These are phyloP conservation scores for Nixonia krombeini DNA, from an alignment of 1,140 invertebrate species.

Conservation along the genomic window DNA sequence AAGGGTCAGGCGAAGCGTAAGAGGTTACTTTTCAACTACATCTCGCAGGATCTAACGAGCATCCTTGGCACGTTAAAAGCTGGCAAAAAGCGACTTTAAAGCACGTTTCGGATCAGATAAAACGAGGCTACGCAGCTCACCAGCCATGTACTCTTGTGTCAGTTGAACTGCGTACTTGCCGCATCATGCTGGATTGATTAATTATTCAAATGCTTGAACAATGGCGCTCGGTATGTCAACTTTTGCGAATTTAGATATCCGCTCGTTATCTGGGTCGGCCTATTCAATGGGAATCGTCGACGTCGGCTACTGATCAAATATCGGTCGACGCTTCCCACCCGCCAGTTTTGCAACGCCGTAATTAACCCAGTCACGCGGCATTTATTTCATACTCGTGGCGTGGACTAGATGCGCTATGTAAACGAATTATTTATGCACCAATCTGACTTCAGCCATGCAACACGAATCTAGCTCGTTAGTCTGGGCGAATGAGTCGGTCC, in stretches of 20 bases:
- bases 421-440: neutral
- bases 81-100: neutral
- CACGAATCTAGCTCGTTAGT: slow-evolving; percentile 1
- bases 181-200: slow-evolving; percentile 50
- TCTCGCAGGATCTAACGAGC: neutral
- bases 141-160: slow-evolving; percentile 29
- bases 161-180: slow-evolving; percentile 34
- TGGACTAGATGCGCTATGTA: too few relatives aligned
- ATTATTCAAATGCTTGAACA: slow-evolving; percentile 57
- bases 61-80: slow-evolving; percentile 1
- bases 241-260: slow-evolving; percentile 53
- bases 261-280: slow-evolving; percentile 37
- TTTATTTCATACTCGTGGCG: too few relatives aligned
- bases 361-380: too few relatives aligned
- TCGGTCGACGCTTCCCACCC: slow-evolving; percentile 34
- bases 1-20: too few relatives aligned
- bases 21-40: too few relatives aligned
- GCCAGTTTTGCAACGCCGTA: slow-evolving; percentile 21
- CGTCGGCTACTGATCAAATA: slow-evolving; percentile 45
- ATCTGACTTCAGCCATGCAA: neutral
- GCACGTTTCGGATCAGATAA: neutral
- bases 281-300: slow-evolving; percentile 28
- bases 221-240: slow-evolving; percentile 39
- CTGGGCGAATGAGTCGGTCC: too few relatives aligned
- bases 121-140: neutral